phyloP scores from a whole-genome alignment of 2,888 invertebrate species.

The Fragum sueziense region DNA sequence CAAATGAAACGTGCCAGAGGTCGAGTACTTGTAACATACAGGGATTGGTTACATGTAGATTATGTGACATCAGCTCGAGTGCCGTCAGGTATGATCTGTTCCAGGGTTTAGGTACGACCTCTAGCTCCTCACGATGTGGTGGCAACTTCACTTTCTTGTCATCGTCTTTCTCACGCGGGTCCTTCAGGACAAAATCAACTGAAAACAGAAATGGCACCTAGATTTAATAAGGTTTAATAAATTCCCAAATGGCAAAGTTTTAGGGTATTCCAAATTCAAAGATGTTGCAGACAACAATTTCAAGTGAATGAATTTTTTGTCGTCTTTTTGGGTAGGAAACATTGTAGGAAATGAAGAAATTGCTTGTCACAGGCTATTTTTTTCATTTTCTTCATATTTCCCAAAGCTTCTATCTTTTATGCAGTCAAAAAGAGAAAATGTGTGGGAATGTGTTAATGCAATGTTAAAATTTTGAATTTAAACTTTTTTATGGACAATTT shows the following conservation, averaged over 20 bases:
- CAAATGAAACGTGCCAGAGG: slow-evolving; percentile 91
- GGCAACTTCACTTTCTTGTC: slow-evolving; percentile 78
- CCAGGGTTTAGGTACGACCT: slow-evolving; percentile 87
- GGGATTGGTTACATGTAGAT: slow-evolving; percentile 90
- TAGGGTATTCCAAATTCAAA: no score
- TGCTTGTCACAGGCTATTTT: no score
- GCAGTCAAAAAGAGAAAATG: no score
- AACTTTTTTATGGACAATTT: no score
- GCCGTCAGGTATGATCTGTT: slow-evolving; percentile 84
- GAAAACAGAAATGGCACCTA: slow-evolving; percentile 77
- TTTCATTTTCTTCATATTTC: no score
- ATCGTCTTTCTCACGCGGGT: slow-evolving; percentile 85
- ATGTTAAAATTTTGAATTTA: no score
- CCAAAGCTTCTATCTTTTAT: no score
- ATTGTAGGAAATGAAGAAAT: slow-evolving; percentile 7
- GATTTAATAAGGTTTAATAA: not conserved
- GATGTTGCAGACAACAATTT: no score
- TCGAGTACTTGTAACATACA: slow-evolving; percentile 90
- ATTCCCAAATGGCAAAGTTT: not conserved
- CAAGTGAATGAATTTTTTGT: no score
- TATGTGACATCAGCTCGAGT: slow-evolving; percentile 84
- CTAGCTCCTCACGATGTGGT: slow-evolving; percentile 85
- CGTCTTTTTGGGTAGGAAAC: no score
- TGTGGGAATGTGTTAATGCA: no score
- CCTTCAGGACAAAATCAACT: slow-evolving; percentile 94